Percentiles rank a stretch among this genome's conserved stretches.
phyloP scores from a whole-genome alignment of 2,888 invertebrate species.

The Microplitis deprimator region DNA sequence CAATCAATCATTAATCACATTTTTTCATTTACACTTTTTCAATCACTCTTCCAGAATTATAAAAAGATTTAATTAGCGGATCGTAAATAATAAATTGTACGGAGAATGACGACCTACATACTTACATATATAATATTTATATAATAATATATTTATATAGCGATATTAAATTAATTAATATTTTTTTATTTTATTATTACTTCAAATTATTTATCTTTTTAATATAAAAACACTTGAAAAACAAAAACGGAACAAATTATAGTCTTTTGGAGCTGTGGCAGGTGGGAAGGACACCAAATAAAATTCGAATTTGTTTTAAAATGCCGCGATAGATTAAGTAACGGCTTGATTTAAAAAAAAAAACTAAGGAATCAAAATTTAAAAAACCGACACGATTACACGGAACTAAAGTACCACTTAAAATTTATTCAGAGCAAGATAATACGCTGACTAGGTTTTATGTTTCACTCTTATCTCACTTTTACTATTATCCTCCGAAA shows the following conservation, averaged over 20 bases:
- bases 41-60: conserved; percentile 52
- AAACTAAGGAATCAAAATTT: not conserved
- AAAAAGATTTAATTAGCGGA: conserved; percentile 29
- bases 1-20: conserved; percentile 51
- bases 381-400: not conserved
- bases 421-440: not conserved
- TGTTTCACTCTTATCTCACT: conserved; percentile 25
- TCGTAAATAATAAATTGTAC: conserved; percentile 36
- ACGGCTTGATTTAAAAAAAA: conserved; percentile 1
- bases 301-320: not conserved
- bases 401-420: not conserved
- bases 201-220: conserved; percentile 57
- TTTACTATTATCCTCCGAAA: conserved; percentile 13
- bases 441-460: conserved; percentile 23
- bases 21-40: conserved; percentile 60
- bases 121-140: conserved; percentile 63
- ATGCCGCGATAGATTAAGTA: not conserved
- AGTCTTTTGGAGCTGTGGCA: conserved; percentile 65
- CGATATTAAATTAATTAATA: conserved; percentile 64
- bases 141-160: conserved; percentile 57
- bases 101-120: conserved; percentile 54
- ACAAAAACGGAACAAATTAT: conserved; percentile 70
- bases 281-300: conserved; percentile 16
- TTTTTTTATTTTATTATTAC: conserved; percentile 34
- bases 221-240: conserved; percentile 70